phyloP scores from a whole-genome alignment of 2,888 invertebrate species.

The Drosophila kokeensis region DNA sequence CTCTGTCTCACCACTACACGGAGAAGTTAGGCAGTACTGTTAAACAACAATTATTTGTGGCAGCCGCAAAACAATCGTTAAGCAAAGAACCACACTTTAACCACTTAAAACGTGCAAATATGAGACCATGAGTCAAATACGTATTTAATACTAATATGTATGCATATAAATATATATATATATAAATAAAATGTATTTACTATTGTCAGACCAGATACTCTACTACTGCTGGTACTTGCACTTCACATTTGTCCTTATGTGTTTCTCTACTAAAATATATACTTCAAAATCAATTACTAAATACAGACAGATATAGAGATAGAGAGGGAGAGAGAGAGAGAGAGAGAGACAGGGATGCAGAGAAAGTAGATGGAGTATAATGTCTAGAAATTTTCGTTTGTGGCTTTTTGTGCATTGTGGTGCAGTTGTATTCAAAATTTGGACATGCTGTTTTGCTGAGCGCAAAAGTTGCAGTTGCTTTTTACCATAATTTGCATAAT shows the following conservation, averaged over 20 bases:
- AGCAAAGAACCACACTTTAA: slow-evolving; percentile 45
- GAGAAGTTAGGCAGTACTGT: slow-evolving; percentile 8
- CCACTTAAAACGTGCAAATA: slow-evolving; percentile 68
- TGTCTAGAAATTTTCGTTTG: slow-evolving; percentile 54
- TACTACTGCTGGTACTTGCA: slow-evolving; percentile 16
- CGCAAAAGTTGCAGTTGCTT: slow-evolving; percentile 39
- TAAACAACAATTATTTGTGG: slow-evolving; percentile 9
- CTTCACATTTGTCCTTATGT: slow-evolving; percentile 32
- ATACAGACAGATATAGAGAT: slow-evolving; percentile 27
- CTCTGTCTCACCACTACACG: not conserved
- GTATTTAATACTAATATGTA: slow-evolving; percentile 2
- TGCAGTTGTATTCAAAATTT: slow-evolving; percentile 47
- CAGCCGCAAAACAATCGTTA: slow-evolving; percentile 53
- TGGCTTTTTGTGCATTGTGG: slow-evolving; percentile 41
- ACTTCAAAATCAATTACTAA: slow-evolving; percentile 64
- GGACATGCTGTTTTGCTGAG: slow-evolving; percentile 41
- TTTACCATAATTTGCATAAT: slow-evolving; percentile 60
- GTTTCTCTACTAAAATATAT: slow-evolving; percentile 44
- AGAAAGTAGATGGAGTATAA: slow-evolving; percentile 17
- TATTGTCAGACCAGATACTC: not conserved
- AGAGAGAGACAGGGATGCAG: slow-evolving; percentile 3
- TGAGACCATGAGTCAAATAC: slow-evolving; percentile 63
- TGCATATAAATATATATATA: not conserved
- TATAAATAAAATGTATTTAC: not conserved
- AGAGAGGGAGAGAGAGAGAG: slow-evolving; percentile 11